Evolutionary conservation across 2,888 invertebrate species (phyloP), one percentile per base, ranked within the genome.

Genomic region (Nomada lathburiana): DNA sequence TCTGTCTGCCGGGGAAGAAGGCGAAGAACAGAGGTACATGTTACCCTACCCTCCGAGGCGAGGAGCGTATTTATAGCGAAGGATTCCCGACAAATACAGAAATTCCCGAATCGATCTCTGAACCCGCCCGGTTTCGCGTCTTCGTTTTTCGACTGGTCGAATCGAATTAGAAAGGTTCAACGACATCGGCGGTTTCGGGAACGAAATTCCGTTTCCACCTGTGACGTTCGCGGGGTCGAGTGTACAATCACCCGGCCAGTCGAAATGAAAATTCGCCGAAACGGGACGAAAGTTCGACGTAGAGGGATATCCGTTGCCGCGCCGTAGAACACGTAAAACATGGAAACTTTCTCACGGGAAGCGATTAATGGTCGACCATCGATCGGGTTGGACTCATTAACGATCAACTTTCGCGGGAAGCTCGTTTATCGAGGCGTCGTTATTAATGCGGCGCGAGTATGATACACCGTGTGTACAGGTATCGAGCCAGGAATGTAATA

Each of bases 151-250:
- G 67, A 52, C 23, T n/a, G 16, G 57, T 52, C 63, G 47, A 71
- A 74, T 85, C 82, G 83, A 88, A 83, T 85, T 83, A 82, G 82
- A 82, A 67, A 78, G 83, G 82, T 87, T 85, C 83, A 83, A 87
- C 76, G 83, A 79, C 80, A 77, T 68, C 26, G 53, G 53, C 52
- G 57, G 16, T 44, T 3, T 16, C 36, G 57, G 57, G 9, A 42
- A 60, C 29, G 42, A 44, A 36, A 63, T 36, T 36, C 36, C 36
- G 36, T 36, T 5, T 7, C 36, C 36, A 7, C 36, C 36, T 36
- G 1, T 7, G 7, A 36, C 36, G 36, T 36, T 36, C 36, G 7
- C 16, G 53, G 50, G 29, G 44, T 36, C 20, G 29, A 74, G 7
- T 1, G 52, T 26, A 47, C n/a, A 50, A 26, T 20, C 23, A 53